Base-by-base conservation (phyloP, 1,140 invertebrate species). In the Drosophila elegans region DNA sequence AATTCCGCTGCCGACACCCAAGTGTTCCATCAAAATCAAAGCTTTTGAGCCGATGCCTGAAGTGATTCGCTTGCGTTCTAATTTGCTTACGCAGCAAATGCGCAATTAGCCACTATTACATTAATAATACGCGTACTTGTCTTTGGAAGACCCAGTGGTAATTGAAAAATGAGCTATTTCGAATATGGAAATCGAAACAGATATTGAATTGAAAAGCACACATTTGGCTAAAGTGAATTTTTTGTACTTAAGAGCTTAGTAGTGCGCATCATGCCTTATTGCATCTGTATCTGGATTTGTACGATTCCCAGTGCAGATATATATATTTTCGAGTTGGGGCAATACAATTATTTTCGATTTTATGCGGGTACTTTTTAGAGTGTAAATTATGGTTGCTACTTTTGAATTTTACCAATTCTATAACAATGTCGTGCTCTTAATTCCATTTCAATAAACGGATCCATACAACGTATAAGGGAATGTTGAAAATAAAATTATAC, bases 61-160 rank as follows among this genome's bases (percentile, higher is more conserved):
- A 88, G 83, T 88, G 84, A 72, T 78, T 78, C 39, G 60, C 67
- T 45, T 64, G 51, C 42, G 79, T 60, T 88, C 83, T 88, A 88
- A 88, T 88, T 88, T 88, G 71, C 72, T 57, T 74, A 78, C 63
- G 46, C 61, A 56, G 48, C 69, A 77, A 86, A 86, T 88, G 63
- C 80, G 80, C 84, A 83, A 88, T 88, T 88, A 88, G 80, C 80
- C 80, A 64, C 83, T 88, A 88, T 88, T 88, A 88, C 83, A 88
- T 77, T 88, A 88, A 88, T 88, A 88, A 89, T 89, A 89, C 83
- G 75, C 80, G 79, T 84, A 89, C 83, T 86, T 83, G 83, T 59
- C 64, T 63, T 60, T 66, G 9, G 36, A 57, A 51, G 51, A 25
- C 25, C 61, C 42, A 54, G 49, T 49, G 45, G 53, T 89, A 88